Base-by-base conservation (phyloP, 2,797 vertebrate species). In the Atherinosoma microstoma region DNA sequence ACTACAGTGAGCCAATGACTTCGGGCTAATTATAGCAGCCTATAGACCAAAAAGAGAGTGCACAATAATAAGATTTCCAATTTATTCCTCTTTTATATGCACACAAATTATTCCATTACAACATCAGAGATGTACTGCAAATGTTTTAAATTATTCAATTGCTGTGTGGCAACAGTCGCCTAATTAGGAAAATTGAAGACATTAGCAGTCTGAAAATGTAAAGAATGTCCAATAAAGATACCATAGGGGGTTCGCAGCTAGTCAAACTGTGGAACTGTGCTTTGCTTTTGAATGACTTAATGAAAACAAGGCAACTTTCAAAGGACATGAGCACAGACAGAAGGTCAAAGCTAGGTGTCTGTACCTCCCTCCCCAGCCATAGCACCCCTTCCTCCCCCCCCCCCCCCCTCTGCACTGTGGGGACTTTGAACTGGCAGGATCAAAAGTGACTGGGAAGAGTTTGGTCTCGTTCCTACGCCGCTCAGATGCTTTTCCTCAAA, bases 301-400 rank as follows among this genome's bases (percentile, higher is more conserved):
- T 90, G 89, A 93, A 93, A 94, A 92, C 89, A 92, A 91, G 88
- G 75, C 87, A 88, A 81, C 88, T 93, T 95, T 94, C 90, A 95
- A 94, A 94, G 94, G 90, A 95, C 88, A 85, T 29, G 67, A 87
- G 89, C 80, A 68, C 91, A 88, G 91, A 94, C 93, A 92, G 92
- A 95, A 95, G 94, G 95, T 95, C 94, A 95, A 82, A 94, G 89
- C 91, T 93, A 92, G 93, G 92, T 93, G 92, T 92, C 90, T 90
- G 85, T 85, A 58, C 67, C 81, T 84, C 89, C 79, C 75, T 9
- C 80, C 83, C 74, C 79, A 81, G 67, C 84, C 79, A 77, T 62
- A 59, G 66, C 80, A 70, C 75, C 57, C 69, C 57, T 62, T 70
- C 70, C 66, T 29, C 12, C 42, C 70, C 61, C 42, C 70, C 61